These are phyloP conservation scores for Drosophila acutilabella DNA, from an alignment of 2,888 invertebrate genomes.

Conservation along the genomic window DNA sequence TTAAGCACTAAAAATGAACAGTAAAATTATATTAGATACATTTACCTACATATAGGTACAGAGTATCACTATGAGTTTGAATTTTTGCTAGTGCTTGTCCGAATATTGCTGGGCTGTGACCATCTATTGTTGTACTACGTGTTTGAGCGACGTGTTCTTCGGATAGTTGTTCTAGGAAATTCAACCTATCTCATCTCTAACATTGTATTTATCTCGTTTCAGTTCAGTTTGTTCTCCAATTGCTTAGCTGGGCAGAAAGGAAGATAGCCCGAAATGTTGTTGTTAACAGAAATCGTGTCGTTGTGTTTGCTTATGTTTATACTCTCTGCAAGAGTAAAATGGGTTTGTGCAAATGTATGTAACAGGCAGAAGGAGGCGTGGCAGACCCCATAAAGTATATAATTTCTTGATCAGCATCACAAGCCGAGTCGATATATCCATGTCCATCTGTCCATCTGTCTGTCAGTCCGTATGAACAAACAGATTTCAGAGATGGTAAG, in stretches of 20 bases:
- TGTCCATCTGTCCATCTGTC: no score
- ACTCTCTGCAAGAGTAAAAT: no score
- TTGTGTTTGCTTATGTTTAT: constrained; percentile 8
- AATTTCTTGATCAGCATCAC: no score
- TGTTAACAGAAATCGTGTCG: constrained; percentile 31
- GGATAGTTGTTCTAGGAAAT: constrained; percentile 65
- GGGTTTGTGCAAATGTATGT: no score
- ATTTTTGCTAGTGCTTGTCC: background rate
- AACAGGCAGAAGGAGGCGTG: no score
- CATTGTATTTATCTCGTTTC: constrained; percentile 14
- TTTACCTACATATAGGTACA: constrained; percentile 2
- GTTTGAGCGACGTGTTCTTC: constrained; percentile 45
- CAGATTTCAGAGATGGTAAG: no score
- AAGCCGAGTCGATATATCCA: no score
- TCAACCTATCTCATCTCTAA: constrained; percentile 42
- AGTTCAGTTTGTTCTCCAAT: constrained; percentile 40
- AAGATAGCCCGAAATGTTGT: constrained; percentile 56
- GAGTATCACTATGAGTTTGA: constrained; percentile 3
- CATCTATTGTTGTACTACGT: constrained; percentile 34
- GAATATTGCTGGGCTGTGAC: constrained; percentile 22
- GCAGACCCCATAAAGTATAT: no score
- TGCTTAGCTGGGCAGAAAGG: constrained; percentile 74
- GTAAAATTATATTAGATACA: constrained; percentile 67
- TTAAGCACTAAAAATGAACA: constrained; percentile 67
- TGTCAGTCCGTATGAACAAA: no score